Conservation (phyloP, 2,797 vertebrate species). For the Halcyon smyrnensis region DNA sequence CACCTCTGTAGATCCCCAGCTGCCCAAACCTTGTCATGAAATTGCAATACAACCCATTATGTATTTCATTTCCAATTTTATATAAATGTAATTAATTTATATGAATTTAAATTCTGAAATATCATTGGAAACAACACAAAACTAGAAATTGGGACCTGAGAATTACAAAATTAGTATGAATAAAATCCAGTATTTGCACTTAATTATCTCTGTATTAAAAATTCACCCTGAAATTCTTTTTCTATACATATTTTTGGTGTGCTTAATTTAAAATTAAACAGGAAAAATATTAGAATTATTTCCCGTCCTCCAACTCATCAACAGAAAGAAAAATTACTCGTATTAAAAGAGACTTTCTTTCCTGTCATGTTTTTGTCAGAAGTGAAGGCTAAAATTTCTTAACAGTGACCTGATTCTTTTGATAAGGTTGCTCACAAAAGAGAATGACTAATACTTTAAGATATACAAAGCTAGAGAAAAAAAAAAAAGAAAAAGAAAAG, state of each 20-base stretch:
- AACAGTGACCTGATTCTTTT: not conserved
- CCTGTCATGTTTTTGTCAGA: not conserved
- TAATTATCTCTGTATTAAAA: not conserved
- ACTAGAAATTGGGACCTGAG: not conserved
- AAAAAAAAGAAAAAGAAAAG: not conserved
- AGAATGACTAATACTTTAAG: not conserved
- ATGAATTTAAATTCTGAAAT: not conserved
- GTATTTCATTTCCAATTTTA: not conserved
- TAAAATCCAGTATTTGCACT: not conserved
- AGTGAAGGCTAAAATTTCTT: not conserved
- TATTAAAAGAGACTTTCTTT: not conserved
- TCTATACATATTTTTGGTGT: not conserved
- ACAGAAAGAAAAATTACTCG: not conserved
- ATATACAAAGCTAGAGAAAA: not conserved
- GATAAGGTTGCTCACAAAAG: not conserved
- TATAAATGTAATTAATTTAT: not conserved
- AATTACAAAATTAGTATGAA: not conserved
- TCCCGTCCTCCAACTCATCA: not conserved
- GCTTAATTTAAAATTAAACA: not conserved
- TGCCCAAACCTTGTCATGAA: not conserved
- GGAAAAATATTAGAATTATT: not conserved
- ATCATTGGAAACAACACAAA: not conserved
- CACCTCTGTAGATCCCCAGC: accelerated
- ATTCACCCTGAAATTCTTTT: not conserved
- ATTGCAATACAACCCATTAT: not conserved